Conservation (phyloP, 2,888 invertebrate genomes). For the Malthinus flaveolus region DNA sequence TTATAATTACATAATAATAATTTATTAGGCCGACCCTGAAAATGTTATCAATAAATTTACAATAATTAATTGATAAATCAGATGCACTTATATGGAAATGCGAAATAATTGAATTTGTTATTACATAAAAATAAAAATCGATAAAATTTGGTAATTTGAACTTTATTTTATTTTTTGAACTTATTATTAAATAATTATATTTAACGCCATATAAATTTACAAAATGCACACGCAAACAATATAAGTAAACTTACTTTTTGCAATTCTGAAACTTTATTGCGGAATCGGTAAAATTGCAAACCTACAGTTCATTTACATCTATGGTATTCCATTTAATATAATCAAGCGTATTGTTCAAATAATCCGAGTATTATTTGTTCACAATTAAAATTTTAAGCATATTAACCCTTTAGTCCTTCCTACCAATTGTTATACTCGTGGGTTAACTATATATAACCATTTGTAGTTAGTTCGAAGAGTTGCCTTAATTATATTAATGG, state of each 20-base stretch:
- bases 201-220: slow-evolving; percentile 6
- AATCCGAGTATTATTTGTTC: slow-evolving; percentile 51
- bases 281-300: slow-evolving; percentile 43
- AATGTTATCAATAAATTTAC: no score
- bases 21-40: no score
- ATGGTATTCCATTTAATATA: slow-evolving; percentile 35
- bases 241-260: slow-evolving; percentile 40
- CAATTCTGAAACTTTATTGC: slow-evolving; percentile 44
- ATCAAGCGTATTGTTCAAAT: slow-evolving; percentile 46
- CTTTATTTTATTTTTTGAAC: not conserved
- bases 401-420: slow-evolving; percentile 53
- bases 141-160: no score
- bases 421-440: slow-evolving; percentile 47
- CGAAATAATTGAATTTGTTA: no score
- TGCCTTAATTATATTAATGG: slow-evolving; percentile 38
- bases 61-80: no score
- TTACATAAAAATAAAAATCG: no score
- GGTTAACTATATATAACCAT: slow-evolving; percentile 35
- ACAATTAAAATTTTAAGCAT: slow-evolving; percentile 57
- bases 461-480: slow-evolving; percentile 26
- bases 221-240: slow-evolving; percentile 26
- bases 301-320: slow-evolving; percentile 42
- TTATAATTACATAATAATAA: no score
- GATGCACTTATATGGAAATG: no score
- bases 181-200: slow-evolving; percentile 2